These are phyloP conservation scores for Pycnonotus jocosus DNA, from an alignment of 2,113 vertebrate genomes.

Conservation along the genomic window DNA sequence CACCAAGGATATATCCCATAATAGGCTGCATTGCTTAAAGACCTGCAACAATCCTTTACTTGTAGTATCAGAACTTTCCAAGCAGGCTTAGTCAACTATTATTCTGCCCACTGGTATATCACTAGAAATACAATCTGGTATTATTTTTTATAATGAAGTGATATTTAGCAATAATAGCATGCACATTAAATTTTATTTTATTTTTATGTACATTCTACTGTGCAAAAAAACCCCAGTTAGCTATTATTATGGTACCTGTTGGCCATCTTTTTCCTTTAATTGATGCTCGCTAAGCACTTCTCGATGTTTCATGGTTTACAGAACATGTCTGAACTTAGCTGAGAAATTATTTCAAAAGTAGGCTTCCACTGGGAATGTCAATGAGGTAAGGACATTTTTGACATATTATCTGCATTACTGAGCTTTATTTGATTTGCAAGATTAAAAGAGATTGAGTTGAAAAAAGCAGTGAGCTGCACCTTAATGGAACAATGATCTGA, in stretches of 20 bases:
- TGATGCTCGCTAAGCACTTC: slow-evolving; percentile 31
- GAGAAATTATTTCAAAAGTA: slow-evolving; percentile 65
- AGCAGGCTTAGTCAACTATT: slow-evolving; percentile 10
- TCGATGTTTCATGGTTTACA: slow-evolving; percentile 62
- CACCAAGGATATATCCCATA: slow-evolving; percentile 51
- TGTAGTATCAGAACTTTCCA: not conserved
- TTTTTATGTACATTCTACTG: slow-evolving; percentile 41
- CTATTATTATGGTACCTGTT: slow-evolving; percentile 9
- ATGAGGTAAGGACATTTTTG: slow-evolving; percentile 56
- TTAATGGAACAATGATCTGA: slow-evolving; percentile 43
- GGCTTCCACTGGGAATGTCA: slow-evolving; percentile 56
- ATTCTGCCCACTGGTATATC: slow-evolving; percentile 15
- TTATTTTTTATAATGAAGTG: slow-evolving; percentile 38
- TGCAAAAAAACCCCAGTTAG: slow-evolving; percentile 35
- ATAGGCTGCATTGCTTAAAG: slow-evolving; percentile 20
- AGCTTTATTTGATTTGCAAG: slow-evolving; percentile 65
- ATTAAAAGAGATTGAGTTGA: slow-evolving; percentile 52
- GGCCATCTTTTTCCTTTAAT: slow-evolving; percentile 23
- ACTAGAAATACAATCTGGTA: slow-evolving; percentile 24
- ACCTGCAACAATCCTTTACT: not conserved
- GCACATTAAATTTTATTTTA: slow-evolving; percentile 19
- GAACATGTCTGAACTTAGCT: slow-evolving; percentile 59
- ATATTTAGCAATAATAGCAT: slow-evolving; percentile 52
- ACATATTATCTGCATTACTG: slow-evolving; percentile 56
- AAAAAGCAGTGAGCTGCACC: slow-evolving; percentile 45